These are phyloP conservation scores for Actenoides hombroni DNA, from an alignment of 2,113 vertebrate species.

Conservation along the genomic window DNA sequence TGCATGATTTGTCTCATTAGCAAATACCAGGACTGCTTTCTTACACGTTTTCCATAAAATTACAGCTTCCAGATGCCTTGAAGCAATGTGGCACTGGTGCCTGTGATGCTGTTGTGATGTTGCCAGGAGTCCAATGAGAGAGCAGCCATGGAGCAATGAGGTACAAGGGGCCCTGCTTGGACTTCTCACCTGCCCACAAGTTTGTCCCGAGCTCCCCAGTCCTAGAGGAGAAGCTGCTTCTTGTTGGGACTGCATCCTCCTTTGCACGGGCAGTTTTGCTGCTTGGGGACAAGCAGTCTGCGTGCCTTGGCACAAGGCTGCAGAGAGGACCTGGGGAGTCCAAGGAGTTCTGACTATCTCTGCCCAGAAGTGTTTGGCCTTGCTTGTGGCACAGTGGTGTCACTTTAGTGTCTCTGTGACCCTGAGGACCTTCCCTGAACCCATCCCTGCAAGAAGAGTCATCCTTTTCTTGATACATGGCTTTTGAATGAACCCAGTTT, in stretches of 20 bases:
- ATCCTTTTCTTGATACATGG: neutral
- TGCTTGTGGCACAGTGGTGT: neutral
- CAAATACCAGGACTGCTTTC: neutral
- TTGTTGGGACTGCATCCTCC: neutral
- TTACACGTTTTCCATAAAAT: neutral
- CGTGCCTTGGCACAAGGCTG: neutral
- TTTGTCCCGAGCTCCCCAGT: neutral
- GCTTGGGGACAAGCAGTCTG: neutral
- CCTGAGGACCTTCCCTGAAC: neutral
- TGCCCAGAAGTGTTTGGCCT: neutral
- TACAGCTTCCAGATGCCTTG: neutral
- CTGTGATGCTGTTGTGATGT: accelerated
- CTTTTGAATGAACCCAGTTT: neutral
- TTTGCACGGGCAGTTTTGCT: neutral
- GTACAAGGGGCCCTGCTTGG: neutral
- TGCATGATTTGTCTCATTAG: neutral
- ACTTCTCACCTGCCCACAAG: accelerated
- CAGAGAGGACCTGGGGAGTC: neutral
- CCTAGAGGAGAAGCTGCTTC: neutral
- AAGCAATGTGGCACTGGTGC: neutral
- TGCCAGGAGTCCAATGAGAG: neutral
- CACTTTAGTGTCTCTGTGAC: neutral
- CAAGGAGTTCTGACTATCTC: neutral
- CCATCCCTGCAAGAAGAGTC: neutral
- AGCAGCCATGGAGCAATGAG: neutral